These are phyloP conservation scores for Drosophila mojavensis DNA, from an alignment of 1,140 invertebrate species.

Conservation along the genomic window DNA sequence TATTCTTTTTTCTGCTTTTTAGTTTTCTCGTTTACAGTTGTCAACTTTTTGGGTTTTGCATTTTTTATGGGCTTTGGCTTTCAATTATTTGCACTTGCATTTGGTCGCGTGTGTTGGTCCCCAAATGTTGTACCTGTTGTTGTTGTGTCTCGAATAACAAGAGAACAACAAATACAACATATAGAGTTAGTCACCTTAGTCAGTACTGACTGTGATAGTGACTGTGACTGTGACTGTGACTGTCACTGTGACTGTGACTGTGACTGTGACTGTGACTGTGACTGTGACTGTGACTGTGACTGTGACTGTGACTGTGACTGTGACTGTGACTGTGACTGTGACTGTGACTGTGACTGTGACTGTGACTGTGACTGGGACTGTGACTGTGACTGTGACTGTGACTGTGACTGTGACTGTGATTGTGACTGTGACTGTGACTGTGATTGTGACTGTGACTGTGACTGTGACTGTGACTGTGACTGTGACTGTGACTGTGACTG, in stretches of 20 bases:
- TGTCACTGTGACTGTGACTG: not conserved
- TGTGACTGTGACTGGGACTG: too few relatives aligned
- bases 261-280: not conserved
- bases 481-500: not conserved
- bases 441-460: not conserved
- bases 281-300: not conserved
- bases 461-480: not conserved
- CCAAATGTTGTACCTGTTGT: slow-evolving; percentile 19
- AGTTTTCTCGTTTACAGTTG: slow-evolving; percentile 48
- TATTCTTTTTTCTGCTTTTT: slow-evolving; percentile 5
- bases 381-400: not conserved
- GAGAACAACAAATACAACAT: slow-evolving; percentile 15
- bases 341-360: not conserved
- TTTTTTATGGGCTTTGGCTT: slow-evolving; percentile 35
- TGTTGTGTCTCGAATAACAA: not conserved
- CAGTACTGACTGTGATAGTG: slow-evolving; percentile 4
- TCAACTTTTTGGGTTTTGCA: slow-evolving; percentile 53
- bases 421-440: not conserved
- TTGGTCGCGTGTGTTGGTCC: slow-evolving; percentile 33
- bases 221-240: not conserved
- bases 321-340: not conserved
- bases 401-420: not conserved
- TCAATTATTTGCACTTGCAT: slow-evolving; percentile 58
- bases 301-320: not conserved
- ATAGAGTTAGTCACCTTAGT: not conserved